phyloP scores from a whole-genome alignment of 2,113 vertebrate genomes.

The Anoplopoma fimbria region DNA sequence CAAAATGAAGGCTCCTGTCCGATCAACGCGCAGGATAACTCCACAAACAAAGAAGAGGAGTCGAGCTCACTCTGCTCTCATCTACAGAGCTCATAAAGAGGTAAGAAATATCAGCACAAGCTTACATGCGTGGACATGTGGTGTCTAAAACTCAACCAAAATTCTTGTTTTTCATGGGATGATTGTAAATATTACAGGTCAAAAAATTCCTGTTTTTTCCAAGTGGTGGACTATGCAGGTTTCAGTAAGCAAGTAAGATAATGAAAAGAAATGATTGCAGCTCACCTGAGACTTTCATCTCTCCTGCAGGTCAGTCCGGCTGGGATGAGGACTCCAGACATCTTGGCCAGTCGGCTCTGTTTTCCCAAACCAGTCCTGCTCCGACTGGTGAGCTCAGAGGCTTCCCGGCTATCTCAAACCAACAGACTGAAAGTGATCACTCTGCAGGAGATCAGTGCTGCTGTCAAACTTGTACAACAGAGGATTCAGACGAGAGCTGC shows the following conservation, averaged over 20 bases:
- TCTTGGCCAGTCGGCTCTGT: constrained; percentile 12
- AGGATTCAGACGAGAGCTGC: constrained; percentile 35
- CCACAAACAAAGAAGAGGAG: constrained; percentile 25
- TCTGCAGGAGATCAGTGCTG: constrained; percentile 69
- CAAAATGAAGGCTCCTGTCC: constrained; percentile 69
- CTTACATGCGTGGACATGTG: neutral
- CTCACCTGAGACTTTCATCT: neutral
- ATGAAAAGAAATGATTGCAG: neutral
- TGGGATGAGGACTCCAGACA: constrained; percentile 25
- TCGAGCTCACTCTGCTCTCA: constrained; percentile 19
- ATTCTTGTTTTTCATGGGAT: neutral
- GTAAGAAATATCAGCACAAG: constrained; percentile 40
- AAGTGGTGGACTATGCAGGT: neutral
- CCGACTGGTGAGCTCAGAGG: constrained; percentile 75
- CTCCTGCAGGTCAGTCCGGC: constrained; percentile 33
- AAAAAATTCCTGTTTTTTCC: neutral
- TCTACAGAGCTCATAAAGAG: constrained; percentile 75
- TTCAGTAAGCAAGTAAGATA: neutral
- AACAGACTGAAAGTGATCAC: constrained; percentile 74
- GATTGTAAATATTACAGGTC: neutral
- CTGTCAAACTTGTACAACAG: constrained; percentile 41
- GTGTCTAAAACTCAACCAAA: neutral
- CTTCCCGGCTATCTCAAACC: constrained; percentile 70
- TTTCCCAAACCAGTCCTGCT: constrained; percentile 61
- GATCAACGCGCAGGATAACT: neutral